Conservation (phyloP, 2,113 vertebrate genomes). For the Neotoma lepida region DNA sequence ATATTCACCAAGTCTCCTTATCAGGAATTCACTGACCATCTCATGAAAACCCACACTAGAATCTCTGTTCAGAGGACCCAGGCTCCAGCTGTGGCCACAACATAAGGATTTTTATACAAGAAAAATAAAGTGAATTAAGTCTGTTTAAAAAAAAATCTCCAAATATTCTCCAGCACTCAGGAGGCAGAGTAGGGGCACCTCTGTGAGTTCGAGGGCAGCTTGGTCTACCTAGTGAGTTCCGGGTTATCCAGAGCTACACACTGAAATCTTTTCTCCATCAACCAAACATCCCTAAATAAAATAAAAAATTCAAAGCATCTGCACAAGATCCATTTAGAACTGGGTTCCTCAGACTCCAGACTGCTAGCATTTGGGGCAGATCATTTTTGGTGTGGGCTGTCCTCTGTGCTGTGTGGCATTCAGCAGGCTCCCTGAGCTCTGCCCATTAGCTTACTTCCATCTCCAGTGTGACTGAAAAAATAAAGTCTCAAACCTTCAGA, state of each 20-base stretch:
- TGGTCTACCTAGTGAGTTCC: neutral
- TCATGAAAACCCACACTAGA: no score
- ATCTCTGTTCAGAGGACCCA: no score
- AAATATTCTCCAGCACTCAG: neutral
- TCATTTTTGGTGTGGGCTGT: neutral
- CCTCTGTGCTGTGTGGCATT: neutral
- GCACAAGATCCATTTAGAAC: neutral
- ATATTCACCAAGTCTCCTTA: no score
- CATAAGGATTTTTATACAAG: no score
- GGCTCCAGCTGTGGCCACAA: no score
- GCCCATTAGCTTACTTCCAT: neutral
- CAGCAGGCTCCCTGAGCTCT: neutral
- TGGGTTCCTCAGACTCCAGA: neutral
- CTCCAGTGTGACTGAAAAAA: neutral
- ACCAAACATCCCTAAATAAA: neutral
- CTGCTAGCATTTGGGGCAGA: neutral
- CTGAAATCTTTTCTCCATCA: neutral
- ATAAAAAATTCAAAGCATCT: neutral
- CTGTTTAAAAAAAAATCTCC: neutral
- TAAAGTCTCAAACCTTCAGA: neutral
- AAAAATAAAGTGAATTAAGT: no score
- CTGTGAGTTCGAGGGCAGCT: neutral
- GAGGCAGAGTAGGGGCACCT: neutral
- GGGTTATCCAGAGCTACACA: neutral
- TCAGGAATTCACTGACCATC: no score